Percentiles rank a stretch among this genome's conserved stretches.
Evolutionary conservation across 1,140 invertebrate species (phyloP).

Genomic region (Caenorhabditis elegans): DNA sequence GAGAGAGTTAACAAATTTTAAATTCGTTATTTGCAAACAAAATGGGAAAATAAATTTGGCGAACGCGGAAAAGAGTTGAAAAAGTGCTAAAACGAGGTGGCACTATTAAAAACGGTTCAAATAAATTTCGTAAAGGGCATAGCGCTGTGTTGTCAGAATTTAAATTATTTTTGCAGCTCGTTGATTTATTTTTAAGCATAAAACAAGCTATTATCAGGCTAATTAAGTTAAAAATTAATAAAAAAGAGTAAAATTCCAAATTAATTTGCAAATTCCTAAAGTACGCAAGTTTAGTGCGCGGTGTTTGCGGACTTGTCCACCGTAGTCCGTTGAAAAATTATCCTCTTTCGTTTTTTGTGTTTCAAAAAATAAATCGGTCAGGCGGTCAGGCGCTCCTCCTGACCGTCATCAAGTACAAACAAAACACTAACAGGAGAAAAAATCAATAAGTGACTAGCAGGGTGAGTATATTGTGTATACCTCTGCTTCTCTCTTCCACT

Average conservation of each 20-base stretch:
- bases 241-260: background rate
- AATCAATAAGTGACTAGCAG: background rate
- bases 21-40: too few species aligned
- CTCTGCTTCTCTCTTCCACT: background rate
- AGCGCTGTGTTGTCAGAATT: too few species aligned
- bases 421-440: background rate
- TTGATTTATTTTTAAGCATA: too few species aligned
- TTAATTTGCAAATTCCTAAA: background rate
- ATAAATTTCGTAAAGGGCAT: too few species aligned
- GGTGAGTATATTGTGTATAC: background rate
- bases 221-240: background rate
- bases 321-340: background rate
- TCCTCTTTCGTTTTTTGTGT: background rate
- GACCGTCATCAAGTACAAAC: slow-evolving; percentile 21
- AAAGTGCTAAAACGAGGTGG: too few species aligned
- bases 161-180: too few species aligned
- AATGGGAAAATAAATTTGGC: too few species aligned
- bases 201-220: background rate
- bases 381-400: slow-evolving; percentile 11
- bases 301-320: background rate
- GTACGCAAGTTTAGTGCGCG: background rate
- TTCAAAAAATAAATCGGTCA: background rate
- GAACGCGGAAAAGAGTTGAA: too few species aligned
- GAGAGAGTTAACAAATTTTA: too few species aligned
- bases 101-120: too few species aligned